Base-by-base conservation (phyloP, 2,888 invertebrate species). In the Synergus umbraculus region DNA sequence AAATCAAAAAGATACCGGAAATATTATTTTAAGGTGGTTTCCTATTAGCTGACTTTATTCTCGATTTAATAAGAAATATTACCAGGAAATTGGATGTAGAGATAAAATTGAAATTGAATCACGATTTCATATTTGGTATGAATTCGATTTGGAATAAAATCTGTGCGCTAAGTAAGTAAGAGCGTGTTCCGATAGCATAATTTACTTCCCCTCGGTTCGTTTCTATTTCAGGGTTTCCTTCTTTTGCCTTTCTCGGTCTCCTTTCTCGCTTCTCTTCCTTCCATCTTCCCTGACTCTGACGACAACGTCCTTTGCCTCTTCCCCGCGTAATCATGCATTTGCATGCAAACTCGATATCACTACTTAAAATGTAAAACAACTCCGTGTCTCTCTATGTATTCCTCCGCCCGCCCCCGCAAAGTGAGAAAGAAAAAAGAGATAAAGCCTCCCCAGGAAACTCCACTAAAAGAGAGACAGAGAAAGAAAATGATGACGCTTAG, bases 331-430 rank as follows among this genome's bases (percentile, higher is more conserved):
- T 93, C 92, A 92, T 92, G 92, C 92, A 93, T 93, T 93, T 93
- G 93, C 92, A 93, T 93, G 93, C 93, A 93, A 93, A 93, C 93
- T 92, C 92, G 92, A 92, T 91, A 92, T 92, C 91, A 91, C 90
- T 91, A 89, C 91, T 91, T 93, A 92, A 93, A 93, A 93, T 92
- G 93, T 91, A 91, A 92, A 92, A 91, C 90, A 91, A 91, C 90
- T 88, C 85, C 83, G 86, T 82, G 86, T 86, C 88, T 88, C 84
- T 83, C 77, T 76, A 73, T 79, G 79, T 81, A 83, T 80, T 82
- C 73, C 73, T 76, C 49, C 81, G 43, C 78, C 69, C 63, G 65
- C 73, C 54, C 54, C 54, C 54, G 77, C 66, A 49, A 76, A 41
- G 63, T 65, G 43, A 82, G 81, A 63, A 76, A 80, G 81, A 81